Evolutionary conservation across 2,888 invertebrate species (phyloP).

Genomic region (Apotomis capreana): DNA sequence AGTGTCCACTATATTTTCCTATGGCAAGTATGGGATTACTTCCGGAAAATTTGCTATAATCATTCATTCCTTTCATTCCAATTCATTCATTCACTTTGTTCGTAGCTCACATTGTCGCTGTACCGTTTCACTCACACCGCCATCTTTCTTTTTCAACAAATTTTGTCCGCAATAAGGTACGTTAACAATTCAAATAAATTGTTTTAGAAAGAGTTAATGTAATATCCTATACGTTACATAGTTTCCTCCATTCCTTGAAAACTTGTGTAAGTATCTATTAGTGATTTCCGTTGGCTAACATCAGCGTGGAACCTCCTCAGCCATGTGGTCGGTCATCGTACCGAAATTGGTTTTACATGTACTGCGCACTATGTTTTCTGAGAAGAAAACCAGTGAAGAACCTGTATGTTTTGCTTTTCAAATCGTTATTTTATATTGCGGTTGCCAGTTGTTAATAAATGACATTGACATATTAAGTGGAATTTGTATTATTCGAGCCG

Average conservation of each 20-base stretch:
- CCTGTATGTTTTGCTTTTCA: slow-evolving; percentile 40
- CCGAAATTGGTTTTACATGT: slow-evolving; percentile 59
- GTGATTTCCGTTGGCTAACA: slow-evolving; percentile 46
- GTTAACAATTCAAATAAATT: slow-evolving; percentile 60
- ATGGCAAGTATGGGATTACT: slow-evolving; percentile 7
- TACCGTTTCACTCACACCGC: slow-evolving; percentile 56
- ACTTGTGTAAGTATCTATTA: slow-evolving; percentile 48
- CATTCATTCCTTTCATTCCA: slow-evolving; percentile 43
- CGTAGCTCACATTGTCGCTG: slow-evolving; percentile 21
- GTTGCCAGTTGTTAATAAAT: slow-evolving; percentile 39
- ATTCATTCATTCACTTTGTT: slow-evolving; percentile 52
- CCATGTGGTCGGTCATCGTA: slow-evolving; percentile 75
- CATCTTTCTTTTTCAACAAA: slow-evolving; percentile 79
- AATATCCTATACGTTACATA: slow-evolving; percentile 43
- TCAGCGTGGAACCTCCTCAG: slow-evolving; percentile 45
- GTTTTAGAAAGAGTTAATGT: slow-evolving; percentile 50
- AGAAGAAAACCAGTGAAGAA: slow-evolving; percentile 50
- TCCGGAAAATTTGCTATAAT: slow-evolving; percentile 40
- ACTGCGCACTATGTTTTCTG: slow-evolving; percentile 79
- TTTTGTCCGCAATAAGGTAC: slow-evolving; percentile 77
- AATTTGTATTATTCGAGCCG: slow-evolving; percentile 53
- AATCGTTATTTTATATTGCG: slow-evolving; percentile 43
- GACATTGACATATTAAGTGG: slow-evolving; percentile 42
- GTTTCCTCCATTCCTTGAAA: slow-evolving; percentile 44
- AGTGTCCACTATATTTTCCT: neutral